Conservation (phyloP, 1,140 invertebrate genomes). For the Phenacoccus solenopsis region DNA sequence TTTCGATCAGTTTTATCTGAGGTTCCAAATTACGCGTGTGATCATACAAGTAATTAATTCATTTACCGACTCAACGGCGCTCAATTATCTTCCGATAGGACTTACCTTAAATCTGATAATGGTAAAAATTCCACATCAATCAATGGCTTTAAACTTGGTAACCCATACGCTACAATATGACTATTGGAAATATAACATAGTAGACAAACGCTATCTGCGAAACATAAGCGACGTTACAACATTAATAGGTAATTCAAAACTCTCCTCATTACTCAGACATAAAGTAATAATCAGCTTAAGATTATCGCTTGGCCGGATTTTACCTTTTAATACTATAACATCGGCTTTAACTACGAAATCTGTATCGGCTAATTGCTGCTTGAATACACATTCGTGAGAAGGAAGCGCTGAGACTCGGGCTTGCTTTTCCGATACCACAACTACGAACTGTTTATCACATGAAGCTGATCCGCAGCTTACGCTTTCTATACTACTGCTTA, state of each 20-base stretch:
- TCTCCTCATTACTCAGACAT: too few species aligned
- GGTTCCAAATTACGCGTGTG: neutral
- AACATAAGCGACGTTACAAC: conserved; percentile 25
- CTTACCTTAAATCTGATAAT: conserved; percentile 82
- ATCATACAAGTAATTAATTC: neutral
- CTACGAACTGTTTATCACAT: conserved; percentile 80
- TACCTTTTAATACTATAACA: conserved; percentile 84
- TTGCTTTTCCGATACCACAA: conserved; percentile 88
- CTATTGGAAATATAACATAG: conserved; percentile 88
- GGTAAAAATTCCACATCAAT: conserved; percentile 89
- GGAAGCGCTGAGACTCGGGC: conserved; percentile 85
- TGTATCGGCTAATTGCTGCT: conserved; percentile 68
- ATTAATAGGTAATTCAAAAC: neutral
- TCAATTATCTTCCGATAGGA: conserved; percentile 15
- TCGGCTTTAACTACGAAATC: conserved; percentile 91
- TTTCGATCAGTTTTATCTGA: neutral
- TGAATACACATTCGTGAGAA: conserved; percentile 81
- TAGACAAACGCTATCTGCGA: conserved; percentile 83
- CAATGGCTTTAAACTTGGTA: conserved; percentile 81
- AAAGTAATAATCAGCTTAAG: neutral
- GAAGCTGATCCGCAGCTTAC: conserved; percentile 29
- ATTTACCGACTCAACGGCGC: too few species aligned
- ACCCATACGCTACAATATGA: conserved; percentile 78
- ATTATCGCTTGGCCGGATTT: neutral
- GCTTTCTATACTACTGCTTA: conserved; percentile 24